Conservation (phyloP, 2,797 vertebrate species). For the Ispidina picta region DNA sequence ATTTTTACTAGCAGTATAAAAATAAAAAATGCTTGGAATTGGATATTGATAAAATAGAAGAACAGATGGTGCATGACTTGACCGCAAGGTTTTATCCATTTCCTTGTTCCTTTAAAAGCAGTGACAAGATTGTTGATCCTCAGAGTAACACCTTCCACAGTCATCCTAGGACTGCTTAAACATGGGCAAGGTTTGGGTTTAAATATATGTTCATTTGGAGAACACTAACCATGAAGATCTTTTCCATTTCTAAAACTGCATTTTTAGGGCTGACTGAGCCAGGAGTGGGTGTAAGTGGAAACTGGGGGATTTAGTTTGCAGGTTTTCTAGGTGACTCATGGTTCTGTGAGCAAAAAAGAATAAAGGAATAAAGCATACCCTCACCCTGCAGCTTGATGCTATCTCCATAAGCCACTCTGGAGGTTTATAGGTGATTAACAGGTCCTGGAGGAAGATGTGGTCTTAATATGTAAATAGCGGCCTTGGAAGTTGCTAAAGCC, state of each 20-base stretch:
- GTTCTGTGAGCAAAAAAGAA: background rate
- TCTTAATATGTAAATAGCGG: background rate
- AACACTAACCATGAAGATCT: background rate
- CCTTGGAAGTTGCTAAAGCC: background rate
- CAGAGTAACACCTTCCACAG: slow-evolving; percentile 9
- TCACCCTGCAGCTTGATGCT: background rate
- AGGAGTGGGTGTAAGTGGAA: slow-evolving; percentile 5
- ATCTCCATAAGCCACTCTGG: background rate
- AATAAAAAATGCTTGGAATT: slow-evolving; percentile 5
- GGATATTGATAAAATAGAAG: background rate
- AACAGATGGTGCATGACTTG: slow-evolving; percentile 13
- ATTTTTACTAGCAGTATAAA: slow-evolving; percentile 25
- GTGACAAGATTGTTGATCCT: background rate
- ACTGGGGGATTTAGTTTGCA: background rate
- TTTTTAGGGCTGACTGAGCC: slow-evolving; percentile 14
- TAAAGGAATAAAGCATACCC: background rate
- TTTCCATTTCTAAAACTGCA: background rate
- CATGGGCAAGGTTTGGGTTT: background rate
- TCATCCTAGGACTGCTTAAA: slow-evolving; percentile 5
- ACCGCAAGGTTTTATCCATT: background rate
- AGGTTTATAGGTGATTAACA: background rate
- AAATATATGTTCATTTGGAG: background rate
- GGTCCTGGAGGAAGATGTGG: background rate
- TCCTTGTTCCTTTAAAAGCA: background rate
- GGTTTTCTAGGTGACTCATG: slow-evolving; percentile 1